phyloP scores from a whole-genome alignment of 2,797 vertebrate genomes.

The Falco concolor region DNA sequence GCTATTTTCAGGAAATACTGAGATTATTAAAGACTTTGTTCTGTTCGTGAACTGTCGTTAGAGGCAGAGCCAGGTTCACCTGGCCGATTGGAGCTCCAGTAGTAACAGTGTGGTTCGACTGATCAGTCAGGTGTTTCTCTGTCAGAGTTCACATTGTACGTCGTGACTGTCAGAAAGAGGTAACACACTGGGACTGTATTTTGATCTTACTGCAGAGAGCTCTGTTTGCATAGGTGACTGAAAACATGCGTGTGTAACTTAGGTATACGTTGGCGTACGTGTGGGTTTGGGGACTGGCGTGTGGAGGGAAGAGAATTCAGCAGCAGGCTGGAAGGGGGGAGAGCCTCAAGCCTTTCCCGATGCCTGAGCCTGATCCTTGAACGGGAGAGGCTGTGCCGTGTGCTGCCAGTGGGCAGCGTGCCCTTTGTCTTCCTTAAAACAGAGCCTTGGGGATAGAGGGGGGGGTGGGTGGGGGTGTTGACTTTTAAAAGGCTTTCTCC shows the following conservation, averaged over 20 bases:
- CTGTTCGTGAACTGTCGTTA: neutral
- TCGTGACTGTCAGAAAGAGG: neutral
- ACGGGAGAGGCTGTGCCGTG: neutral
- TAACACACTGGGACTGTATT: neutral
- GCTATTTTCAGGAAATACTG: neutral
- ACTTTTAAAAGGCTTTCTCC: neutral
- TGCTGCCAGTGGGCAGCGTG: neutral
- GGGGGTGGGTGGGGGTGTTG: too few species aligned
- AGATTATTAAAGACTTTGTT: neutral
- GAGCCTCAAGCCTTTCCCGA: neutral
- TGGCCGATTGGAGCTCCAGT: neutral
- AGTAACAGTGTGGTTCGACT: neutral
- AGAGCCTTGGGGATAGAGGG: neutral
- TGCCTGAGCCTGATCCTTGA: neutral
- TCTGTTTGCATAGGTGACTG: neutral
- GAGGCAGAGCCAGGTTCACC: neutral
- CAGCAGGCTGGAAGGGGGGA: neutral
- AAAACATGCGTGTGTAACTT: neutral
- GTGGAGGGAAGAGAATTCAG: neutral
- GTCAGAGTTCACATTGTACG: neutral
- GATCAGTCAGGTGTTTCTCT: neutral
- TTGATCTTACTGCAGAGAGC: neutral
- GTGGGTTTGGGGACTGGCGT: neutral
- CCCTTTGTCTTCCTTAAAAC: neutral
- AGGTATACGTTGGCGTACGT: neutral